Percentiles rank a stretch among this genome's conserved stretches.
Evolutionary conservation across 2,113 vertebrate species (phyloP).

Genomic region (Toxotes jaculatrix): DNA sequence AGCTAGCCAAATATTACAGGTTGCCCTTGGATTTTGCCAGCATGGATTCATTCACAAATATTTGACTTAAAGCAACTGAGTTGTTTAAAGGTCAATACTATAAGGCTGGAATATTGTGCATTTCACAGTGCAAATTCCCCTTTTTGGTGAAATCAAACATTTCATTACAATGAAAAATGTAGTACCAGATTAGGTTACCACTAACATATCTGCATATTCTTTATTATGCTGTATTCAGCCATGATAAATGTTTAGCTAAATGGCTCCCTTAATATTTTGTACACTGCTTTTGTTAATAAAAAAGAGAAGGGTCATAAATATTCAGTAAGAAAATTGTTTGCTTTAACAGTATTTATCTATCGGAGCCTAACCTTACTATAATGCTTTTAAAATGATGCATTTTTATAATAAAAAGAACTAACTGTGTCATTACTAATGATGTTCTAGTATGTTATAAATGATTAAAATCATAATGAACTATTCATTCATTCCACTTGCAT

Average conservation of each 20-base stretch:
- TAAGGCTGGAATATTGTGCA: neutral
- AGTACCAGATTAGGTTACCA: neutral
- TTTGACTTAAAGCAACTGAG: conserved; percentile 36
- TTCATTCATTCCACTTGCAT: neutral
- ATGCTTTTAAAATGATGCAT: neutral
- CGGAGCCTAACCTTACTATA: too few species aligned
- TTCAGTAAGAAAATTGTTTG: neutral
- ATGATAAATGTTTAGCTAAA: neutral
- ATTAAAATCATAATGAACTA: neutral
- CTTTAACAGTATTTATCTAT: neutral
- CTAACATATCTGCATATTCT: neutral
- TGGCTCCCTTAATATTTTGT: neutral
- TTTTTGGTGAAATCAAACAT: neutral
- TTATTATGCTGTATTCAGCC: neutral
- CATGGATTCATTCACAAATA: conserved; percentile 42
- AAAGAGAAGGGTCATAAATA: neutral
- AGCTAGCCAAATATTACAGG: neutral
- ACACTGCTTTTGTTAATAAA: too few species aligned
- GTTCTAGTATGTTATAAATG: neutral
- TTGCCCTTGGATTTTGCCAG: neutral
- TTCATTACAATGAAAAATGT: neutral
- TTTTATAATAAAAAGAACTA: neutral
- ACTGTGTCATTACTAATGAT: neutral
- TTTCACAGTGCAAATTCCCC: neutral
- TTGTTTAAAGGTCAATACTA: conserved; percentile 30